phyloP scores from a whole-genome alignment of 2,888 invertebrate species.

The Empis stercorea region DNA sequence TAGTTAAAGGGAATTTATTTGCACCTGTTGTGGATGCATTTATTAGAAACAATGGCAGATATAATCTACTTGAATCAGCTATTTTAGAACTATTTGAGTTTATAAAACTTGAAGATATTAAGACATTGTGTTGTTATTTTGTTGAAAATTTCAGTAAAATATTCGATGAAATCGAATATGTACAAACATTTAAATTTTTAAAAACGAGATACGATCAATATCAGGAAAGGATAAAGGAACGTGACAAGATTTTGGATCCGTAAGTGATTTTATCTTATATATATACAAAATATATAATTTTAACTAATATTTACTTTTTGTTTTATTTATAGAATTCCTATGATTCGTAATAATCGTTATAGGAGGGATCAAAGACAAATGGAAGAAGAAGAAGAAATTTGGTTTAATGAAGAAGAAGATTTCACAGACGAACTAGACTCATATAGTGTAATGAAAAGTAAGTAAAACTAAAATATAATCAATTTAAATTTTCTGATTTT shows the following conservation, averaged over 20 bases:
- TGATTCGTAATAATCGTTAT: conserved; percentile 65
- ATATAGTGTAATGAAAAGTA: conserved; percentile 36
- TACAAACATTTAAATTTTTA: conserved; percentile 92
- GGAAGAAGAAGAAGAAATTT: conserved; percentile 97
- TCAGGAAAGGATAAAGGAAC: conserved; percentile 79
- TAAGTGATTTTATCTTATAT: conserved; percentile 33
- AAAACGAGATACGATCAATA: conserved; percentile 81
- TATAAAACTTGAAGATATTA: conserved; percentile 87
- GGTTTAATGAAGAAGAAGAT: conserved; percentile 97
- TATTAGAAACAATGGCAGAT: conserved; percentile 90
- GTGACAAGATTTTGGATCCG: conserved; percentile 64
- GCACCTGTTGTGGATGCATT: conserved; percentile 94
- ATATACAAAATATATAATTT: background rate
- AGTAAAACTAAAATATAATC: conserved; percentile 12
- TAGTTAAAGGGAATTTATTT: conserved; percentile 87
- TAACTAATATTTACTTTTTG: background rate
- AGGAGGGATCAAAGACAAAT: conserved; percentile 84
- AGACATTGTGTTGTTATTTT: conserved; percentile 80
- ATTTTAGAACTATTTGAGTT: conserved; percentile 99
- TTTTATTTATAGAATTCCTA: conserved; percentile 36
- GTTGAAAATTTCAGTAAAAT: conserved; percentile 93
- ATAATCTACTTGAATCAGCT: conserved; percentile 97
- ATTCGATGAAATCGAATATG: conserved; percentile 90
- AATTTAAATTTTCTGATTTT: background rate
- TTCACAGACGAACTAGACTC: conserved; percentile 58